Evolutionary conservation across 2,888 invertebrate species (phyloP).

Genomic region (Melanostoma mellinum): DNA sequence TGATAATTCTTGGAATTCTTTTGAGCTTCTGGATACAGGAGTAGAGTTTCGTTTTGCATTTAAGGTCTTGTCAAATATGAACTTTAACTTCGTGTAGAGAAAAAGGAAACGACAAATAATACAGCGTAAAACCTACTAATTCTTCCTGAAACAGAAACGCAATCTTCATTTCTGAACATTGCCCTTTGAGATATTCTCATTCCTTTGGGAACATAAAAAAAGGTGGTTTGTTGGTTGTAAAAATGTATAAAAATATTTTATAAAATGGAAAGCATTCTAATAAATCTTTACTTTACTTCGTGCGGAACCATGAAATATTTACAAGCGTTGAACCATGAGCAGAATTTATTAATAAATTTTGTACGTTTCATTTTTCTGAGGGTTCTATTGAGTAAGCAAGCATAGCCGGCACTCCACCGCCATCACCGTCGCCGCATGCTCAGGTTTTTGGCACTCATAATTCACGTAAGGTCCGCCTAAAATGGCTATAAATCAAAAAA

Average conservation of each 20-base stretch:
- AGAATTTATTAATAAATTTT: slow-evolving; percentile 69
- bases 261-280: slow-evolving; percentile 68
- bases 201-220: too few species aligned
- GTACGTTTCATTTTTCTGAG: slow-evolving; percentile 4
- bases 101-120: too few species aligned
- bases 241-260: slow-evolving; percentile 40
- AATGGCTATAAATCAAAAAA: slow-evolving; percentile 71
- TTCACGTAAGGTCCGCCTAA: slow-evolving; percentile 70
- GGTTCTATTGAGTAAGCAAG: not conserved
- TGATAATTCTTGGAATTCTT: too few species aligned
- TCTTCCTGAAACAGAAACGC: slow-evolving; percentile 7
- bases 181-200: not conserved
- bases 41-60: too few species aligned
- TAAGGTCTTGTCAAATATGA: too few species aligned
- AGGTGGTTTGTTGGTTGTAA: too few species aligned
- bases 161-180: not conserved
- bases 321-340: slow-evolving; percentile 62
- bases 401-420: too few species aligned
- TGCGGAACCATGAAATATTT: slow-evolving; percentile 59
- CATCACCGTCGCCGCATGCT: slow-evolving; percentile 32
- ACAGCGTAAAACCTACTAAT: not conserved
- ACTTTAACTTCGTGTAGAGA: too few species aligned
- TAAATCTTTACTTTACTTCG: slow-evolving; percentile 58
- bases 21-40: too few species aligned
- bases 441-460: slow-evolving; percentile 68